Evolutionary conservation across 2,113 vertebrate genomes (phyloP), one percentile per base, ranked within the genome.

Genomic region (Neotoma lepida): DNA sequence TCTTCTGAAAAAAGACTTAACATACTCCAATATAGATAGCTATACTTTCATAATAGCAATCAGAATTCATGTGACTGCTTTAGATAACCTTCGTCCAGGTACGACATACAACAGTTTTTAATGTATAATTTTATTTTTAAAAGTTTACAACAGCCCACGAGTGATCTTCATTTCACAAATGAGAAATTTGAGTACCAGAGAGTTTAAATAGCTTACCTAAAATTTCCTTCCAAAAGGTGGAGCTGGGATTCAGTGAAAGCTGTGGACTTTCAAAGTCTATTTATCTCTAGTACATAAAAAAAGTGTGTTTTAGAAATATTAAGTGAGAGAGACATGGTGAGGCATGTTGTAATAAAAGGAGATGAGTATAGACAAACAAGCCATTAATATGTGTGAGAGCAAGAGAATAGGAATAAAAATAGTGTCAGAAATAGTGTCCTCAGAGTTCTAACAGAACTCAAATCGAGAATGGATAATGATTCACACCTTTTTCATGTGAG

Each of bases 391-490:
- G 4, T 26, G 61, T 78, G 66, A 86, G 14, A 94, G 14, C 20
- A 93, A 81, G 46, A 84, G 9, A 63, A 20, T 81, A 86, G 20
- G 66, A 81, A 86, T 68, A 91, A 94, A 92, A 89, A 89, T 61
- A 46, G 68, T 82, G 24, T 86, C 89, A 64, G 15, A 51, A 54
- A 95, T 81, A 82, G 80, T 84, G 28, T 70, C 71, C 58, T 92
- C 35, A 86, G 54, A 86, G 1, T 86, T 96, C 70, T 86, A 88
- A 88, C 26, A 86, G 35, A 91, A 63, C 30, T 89, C 46, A 84
- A 26, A 85, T 39, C 26, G 35, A 88, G 64, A 89, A 77, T 30
- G 51, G 64, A 71, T 73, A 81, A 94, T 93, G n/a, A 94, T 46
- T 95, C 49, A 77, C 54, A 91, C 18, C 0, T 49, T 96, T 88